Evolutionary conservation across 2,888 invertebrate genomes (phyloP), one percentile per base, ranked within the genome.

Genomic region (Masnerella sp.): DNA sequence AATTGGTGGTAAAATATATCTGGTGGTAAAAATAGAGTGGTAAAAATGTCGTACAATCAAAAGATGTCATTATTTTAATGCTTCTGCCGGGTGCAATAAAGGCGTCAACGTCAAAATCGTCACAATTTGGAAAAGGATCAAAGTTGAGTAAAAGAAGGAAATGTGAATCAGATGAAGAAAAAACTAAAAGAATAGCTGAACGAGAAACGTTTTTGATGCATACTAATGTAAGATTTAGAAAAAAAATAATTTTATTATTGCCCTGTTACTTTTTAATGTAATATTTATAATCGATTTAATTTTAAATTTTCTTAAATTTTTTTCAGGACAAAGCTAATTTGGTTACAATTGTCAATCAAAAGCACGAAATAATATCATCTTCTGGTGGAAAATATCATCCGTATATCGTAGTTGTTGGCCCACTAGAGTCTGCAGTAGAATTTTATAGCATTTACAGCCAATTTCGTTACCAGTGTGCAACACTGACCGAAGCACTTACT

Each of bases 211-310:
- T 61, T 20, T 47, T 61, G 12, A 18, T 61, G 28, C 47, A 61
- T 34, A 17, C 47, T 12, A 45, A 61, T 18, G 61, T 61, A 34
- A 61, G 34, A 47, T 18, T n/a, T n/a, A n/a, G n/a, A n/a, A n/a
- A n/a, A n/a, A n/a, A n/a, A n/a, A 8, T 1, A 9, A 40, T 40
- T 40, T 17, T 15, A 43, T 18, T 43, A 11, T 43, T 43, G n/a
- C n/a, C n/a, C n/a, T n/a, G n/a, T 40, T 40, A 40, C 5, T 8
- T 40, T 5, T 40, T 7, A 17, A 15, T 11, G 15, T n/a, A 11
- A 12, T 43, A 18, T 17, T 17, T 7, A 17, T 9, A 1, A 40
- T 17, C 17, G 1, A 12, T 9, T 15, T 40, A 2, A 7, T 17
- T 17, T 40, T 12, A 43, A 1, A 34, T 11, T 8, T 34, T 11